Evolutionary conservation across 1,140 invertebrate genomes (phyloP).

Genomic region (Nasonia longicornis): DNA sequence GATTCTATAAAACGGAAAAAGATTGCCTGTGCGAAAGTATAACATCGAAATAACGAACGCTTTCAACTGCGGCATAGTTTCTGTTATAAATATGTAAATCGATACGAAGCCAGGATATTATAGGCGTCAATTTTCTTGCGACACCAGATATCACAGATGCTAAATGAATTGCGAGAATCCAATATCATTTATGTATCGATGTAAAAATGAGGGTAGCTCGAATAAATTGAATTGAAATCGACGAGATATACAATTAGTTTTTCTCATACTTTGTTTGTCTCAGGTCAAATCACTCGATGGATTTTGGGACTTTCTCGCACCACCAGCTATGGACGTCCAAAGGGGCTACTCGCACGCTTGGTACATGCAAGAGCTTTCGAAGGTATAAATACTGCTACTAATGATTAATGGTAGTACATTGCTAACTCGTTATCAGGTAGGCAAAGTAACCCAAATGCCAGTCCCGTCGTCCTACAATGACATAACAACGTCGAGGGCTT

Average conservation of each 20-base stretch:
- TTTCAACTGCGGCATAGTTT: no score
- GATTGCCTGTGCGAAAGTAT: no score
- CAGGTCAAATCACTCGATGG: constrained; percentile 80
- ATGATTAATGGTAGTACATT: background rate
- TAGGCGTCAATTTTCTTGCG: no score
- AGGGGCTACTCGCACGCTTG: constrained; percentile 82
- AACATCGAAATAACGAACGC: no score
- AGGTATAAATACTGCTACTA: background rate
- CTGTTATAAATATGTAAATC: no score
- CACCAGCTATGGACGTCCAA: constrained; percentile 74
- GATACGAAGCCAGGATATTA: no score
- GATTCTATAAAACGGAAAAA: no score
- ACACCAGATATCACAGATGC: no score
- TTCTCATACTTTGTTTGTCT: background rate
- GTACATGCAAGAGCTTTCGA: constrained; percentile 1
- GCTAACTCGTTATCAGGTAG: constrained; percentile 63
- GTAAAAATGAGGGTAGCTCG: no score
- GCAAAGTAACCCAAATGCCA: constrained; percentile 83
- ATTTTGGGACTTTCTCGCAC: constrained; percentile 88
- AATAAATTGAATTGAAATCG: background rate
- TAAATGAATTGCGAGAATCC: background rate
- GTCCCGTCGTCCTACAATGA: constrained; percentile 98
- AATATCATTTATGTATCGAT: background rate
- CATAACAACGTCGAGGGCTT: constrained; percentile 82
- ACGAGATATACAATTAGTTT: background rate